Base-by-base conservation (phyloP, 2,113 vertebrate genomes). In the Sapayoa aenigma region DNA sequence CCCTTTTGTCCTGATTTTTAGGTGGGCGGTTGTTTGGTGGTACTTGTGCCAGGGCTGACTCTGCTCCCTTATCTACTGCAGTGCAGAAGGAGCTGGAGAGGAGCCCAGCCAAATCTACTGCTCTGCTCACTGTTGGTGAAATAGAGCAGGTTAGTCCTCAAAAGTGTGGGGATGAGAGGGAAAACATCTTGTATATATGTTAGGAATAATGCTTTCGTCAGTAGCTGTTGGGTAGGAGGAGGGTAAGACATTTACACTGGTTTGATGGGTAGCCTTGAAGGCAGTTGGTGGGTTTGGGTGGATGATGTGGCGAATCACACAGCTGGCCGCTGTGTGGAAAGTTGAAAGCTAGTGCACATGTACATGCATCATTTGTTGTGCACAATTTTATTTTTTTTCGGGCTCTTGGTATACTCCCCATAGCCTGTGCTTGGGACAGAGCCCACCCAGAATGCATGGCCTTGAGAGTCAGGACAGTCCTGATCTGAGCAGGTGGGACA, bases 281-380 rank as follows among this genome's bases (percentile, higher is more conserved):
- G 42, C 31, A 50, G 12, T 9, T 59, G 4, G 2, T 68, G 62
- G 35, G 2, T 25, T 84, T 41, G 37, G 31, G 59, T 49, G 73
- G 46, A 4, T 58, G 18, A 2, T 31, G 17, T 35, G 53, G 33
- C 0, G 0, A 42, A 14, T 59, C 21, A 15, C 23, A 18, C 17
- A 27, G 47, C 30, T 30, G 60, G 18, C 11, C 17, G 0, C 23
- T 33, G 11, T 56, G 16, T 33, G 55, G 42, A 9, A 42, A 23
- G 30, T n/a, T 69, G 72, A 24, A 75, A 62, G 62, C 41, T 16
- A 17, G 27, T 42, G 37, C 37, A 8, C 23, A 5, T 12, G 11
- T 0, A 0, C 2, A 2, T 5, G 3, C 0, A 0, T 60, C 1
- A 4, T 55, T 55, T 55, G 12, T 37, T 22, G 42, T 44, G n/a